These are phyloP conservation scores for Dolichotis patagonum DNA, from an alignment of 2,113 vertebrate species.

Conservation along the genomic window DNA sequence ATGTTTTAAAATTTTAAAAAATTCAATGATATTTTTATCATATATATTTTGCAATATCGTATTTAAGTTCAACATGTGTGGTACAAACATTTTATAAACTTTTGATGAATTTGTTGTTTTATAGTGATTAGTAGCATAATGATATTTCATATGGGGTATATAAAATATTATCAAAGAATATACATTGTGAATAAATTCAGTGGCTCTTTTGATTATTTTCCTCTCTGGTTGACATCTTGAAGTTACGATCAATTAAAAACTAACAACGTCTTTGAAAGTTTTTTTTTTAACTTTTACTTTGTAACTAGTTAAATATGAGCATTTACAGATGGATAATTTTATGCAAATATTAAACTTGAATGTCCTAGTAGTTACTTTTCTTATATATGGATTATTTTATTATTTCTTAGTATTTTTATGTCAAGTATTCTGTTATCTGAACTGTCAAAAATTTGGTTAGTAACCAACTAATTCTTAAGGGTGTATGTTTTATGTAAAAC, in stretches of 20 bases:
- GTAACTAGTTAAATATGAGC: not conserved
- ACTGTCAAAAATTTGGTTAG: not conserved
- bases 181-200: not conserved
- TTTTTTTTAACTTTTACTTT: not conserved
- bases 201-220: not conserved
- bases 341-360: constrained; percentile 10
- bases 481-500: not conserved
- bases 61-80: not conserved
- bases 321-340: constrained; percentile 32
- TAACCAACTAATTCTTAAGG: constrained; percentile 45
- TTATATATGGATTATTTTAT: constrained; percentile 26
- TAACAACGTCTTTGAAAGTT: not conserved
- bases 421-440: not conserved
- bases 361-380: constrained; percentile 44
- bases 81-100: not conserved
- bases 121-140: not conserved
- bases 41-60: not conserved
- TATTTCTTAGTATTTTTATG: constrained; percentile 19
- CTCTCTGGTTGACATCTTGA: not conserved
- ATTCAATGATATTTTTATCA: not conserved
- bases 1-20: not conserved
- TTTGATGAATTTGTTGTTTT: not conserved
- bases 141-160: not conserved
- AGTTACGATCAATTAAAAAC: not conserved
- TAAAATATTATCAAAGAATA: constrained; percentile 38